phyloP scores from a whole-genome alignment of 2,797 vertebrate genomes.

The Knipowitschia caucasica region DNA sequence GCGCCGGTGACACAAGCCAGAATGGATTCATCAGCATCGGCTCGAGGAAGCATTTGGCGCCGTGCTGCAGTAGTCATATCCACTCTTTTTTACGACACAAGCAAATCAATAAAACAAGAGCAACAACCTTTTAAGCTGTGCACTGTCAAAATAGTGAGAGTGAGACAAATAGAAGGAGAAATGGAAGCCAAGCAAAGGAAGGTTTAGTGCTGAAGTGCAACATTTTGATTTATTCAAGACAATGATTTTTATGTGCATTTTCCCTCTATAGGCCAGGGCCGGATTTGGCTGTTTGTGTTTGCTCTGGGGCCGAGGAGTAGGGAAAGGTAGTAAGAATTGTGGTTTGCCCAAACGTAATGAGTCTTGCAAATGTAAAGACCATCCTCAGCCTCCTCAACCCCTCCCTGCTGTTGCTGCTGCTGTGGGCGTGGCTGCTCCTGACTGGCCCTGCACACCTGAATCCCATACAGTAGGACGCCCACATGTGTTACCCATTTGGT shows the following conservation, averaged over 20 bases:
- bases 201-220: neutral
- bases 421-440: too few species aligned
- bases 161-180: slow-evolving; percentile 8
- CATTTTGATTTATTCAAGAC: neutral
- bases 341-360: too few species aligned
- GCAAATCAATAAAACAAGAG: slow-evolving; percentile 14
- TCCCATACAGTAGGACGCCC: too few species aligned
- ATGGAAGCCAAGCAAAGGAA: neutral
- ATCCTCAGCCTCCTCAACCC: too few species aligned
- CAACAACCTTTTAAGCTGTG: slow-evolving; percentile 12
- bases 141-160: slow-evolving; percentile 14
- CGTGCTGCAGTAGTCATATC: slow-evolving; percentile 5
- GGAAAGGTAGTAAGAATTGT: too few species aligned
- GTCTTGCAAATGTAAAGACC: too few species aligned
- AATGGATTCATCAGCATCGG: slow-evolving; percentile 6
- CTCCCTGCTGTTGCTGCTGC: too few species aligned
- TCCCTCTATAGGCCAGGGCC: neutral
- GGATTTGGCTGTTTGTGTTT: neutral
- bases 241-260: neutral
- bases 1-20: neutral
- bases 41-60: neutral
- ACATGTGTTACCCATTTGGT: too few species aligned
- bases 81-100: neutral
- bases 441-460: too few species aligned
- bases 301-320: neutral